Conservation (phyloP, 2,888 invertebrate genomes). For the Leucoma salicis region DNA sequence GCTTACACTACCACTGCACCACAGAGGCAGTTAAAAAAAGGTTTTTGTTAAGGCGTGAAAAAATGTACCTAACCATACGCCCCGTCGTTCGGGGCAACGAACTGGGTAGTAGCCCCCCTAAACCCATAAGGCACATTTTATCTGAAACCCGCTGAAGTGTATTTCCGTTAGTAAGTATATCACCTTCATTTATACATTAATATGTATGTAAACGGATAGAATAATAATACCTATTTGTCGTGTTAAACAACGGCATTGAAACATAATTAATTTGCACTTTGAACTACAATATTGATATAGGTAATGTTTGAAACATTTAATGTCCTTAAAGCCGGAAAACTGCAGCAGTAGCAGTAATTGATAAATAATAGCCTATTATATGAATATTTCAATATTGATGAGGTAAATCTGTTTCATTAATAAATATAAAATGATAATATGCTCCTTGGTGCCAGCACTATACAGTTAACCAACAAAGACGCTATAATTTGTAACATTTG, state of each 20-base stretch:
- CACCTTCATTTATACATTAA: background rate
- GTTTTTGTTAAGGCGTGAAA: too few relatives aligned
- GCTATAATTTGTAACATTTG: constrained; percentile 41
- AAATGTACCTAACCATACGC: too few relatives aligned
- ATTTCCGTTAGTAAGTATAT: too few relatives aligned
- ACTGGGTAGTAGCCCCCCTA: too few relatives aligned
- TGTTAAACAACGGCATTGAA: background rate
- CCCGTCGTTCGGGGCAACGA: too few relatives aligned
- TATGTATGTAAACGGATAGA: background rate
- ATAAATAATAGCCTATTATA: constrained; percentile 9
- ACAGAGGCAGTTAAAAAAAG: too few relatives aligned
- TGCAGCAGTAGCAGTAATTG: background rate
- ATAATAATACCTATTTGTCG: background rate
- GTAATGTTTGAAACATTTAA: constrained; percentile 1
- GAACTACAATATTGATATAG: background rate
- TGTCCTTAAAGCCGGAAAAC: constrained; percentile 3
- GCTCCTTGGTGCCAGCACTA: constrained; percentile 13
- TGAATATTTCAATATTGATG: constrained; percentile 5
- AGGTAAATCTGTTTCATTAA: constrained; percentile 5
- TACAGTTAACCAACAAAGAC: constrained; percentile 32
- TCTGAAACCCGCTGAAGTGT: too few relatives aligned
- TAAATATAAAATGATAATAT: constrained; percentile 23
- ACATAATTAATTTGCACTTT: background rate
- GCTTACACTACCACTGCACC: too few relatives aligned
- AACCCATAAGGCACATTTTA: too few relatives aligned